Evolutionary conservation across 2,888 invertebrate species (phyloP).

Genomic region (Anodontia alba): DNA sequence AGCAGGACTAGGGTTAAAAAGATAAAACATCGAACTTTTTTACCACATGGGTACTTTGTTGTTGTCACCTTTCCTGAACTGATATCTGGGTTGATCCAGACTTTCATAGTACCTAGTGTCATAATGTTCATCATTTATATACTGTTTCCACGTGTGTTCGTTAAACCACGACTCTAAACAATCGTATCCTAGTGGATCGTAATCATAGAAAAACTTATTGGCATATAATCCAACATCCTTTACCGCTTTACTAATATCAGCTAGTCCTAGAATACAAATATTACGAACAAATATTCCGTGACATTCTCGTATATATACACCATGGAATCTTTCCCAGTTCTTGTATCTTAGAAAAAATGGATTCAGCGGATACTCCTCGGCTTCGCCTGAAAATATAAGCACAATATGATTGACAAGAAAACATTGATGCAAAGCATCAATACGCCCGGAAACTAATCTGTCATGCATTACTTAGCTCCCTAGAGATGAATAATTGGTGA

Average conservation of each 20-base stretch:
- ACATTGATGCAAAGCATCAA: no score
- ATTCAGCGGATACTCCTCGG: not conserved
- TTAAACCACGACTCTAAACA: not conserved
- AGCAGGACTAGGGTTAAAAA: no score
- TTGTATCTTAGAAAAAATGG: not conserved
- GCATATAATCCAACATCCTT: not conserved
- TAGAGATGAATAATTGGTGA: no score
- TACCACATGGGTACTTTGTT: no score
- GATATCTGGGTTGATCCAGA: not conserved
- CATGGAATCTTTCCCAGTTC: not conserved
- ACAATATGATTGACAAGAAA: no score
- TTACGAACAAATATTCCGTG: not conserved
- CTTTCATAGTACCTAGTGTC: not conserved
- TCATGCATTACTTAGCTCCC: no score
- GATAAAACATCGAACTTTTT: no score
- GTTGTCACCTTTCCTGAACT: no score
- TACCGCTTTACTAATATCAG: not conserved
- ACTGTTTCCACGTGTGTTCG: not conserved
- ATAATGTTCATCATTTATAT: not conserved
- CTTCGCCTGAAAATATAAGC: not conserved
- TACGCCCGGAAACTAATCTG: no score
- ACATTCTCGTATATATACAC: not conserved
- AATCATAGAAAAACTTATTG: not conserved
- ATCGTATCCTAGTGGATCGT: not conserved
- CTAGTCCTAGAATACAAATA: not conserved